These are phyloP conservation scores for Hydrotaea cyrtoneurina DNA, from an alignment of 2,888 invertebrate species.

Conservation along the genomic window DNA sequence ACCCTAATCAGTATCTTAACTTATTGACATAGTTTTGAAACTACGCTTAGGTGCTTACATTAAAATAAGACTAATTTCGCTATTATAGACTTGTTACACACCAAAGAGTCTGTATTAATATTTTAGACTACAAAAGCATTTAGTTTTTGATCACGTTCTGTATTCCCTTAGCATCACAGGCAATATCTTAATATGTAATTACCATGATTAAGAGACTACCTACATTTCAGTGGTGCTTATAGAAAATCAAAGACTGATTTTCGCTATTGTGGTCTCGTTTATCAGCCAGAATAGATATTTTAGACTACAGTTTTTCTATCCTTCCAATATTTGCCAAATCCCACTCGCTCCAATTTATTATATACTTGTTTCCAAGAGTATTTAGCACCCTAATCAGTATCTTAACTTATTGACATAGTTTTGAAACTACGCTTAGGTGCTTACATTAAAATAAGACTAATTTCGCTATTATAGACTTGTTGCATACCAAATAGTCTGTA, in stretches of 20 bases:
- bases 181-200: neutral
- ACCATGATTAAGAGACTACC: neutral
- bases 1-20: conserved; percentile 75
- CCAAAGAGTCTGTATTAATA: conserved; percentile 22
- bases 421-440: conserved; percentile 79
- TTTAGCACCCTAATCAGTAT: conserved; percentile 76
- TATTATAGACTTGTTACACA: conserved; percentile 42
- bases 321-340: neutral
- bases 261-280: conserved; percentile 6
- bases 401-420: conserved; percentile 69
- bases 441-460: conserved; percentile 58
- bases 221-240: neutral
- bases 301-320: conserved; percentile 17
- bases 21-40: conserved; percentile 72
- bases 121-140: neutral
- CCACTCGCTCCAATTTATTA: no score
- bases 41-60: conserved; percentile 79
- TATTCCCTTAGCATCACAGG: neutral
- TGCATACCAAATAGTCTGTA: neutral
- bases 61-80: conserved; percentile 69
- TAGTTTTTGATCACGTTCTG: neutral
- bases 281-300: conserved; percentile 61
- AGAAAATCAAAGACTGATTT: neutral
- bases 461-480: conserved; percentile 14
- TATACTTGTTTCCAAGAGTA: no score